These are phyloP conservation scores for Pachydiplax longipennis DNA, from an alignment of 2,888 invertebrate species.

Conservation along the genomic window DNA sequence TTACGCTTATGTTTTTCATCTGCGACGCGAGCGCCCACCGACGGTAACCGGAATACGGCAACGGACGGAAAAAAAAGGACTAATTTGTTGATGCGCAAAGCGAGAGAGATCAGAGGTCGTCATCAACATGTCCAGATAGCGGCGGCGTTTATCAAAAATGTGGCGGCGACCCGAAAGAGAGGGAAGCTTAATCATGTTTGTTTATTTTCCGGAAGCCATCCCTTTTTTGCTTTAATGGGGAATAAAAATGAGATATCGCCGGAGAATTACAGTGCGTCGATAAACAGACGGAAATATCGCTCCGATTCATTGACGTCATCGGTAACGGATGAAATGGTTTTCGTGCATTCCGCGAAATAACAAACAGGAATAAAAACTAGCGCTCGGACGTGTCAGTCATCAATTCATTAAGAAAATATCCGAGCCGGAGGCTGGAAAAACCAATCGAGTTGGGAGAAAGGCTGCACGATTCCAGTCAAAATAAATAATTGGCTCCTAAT, in stretches of 20 bases:
- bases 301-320: conserved; percentile 37
- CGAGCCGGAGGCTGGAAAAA: background rate
- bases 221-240: conserved; percentile 25
- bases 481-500: background rate
- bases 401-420: conserved; percentile 39
- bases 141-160: conserved; percentile 29
- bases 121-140: conserved; percentile 26
- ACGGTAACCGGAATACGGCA: background rate
- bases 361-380: conserved; percentile 2
- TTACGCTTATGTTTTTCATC: conserved; percentile 16
- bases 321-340: conserved; percentile 30
- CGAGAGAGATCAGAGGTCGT: background rate
- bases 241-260: conserved; percentile 36
- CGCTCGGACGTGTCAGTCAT: conserved; percentile 2
- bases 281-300: conserved; percentile 43
- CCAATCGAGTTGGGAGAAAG: background rate
- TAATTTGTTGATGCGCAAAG: conserved; percentile 2
- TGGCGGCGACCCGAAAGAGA: background rate
- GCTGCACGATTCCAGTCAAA: background rate
- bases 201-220: conserved; percentile 32
- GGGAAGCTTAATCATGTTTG: conserved; percentile 34
- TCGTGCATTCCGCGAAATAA: conserved; percentile 12
- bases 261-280: conserved; percentile 25
- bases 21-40: background rate
- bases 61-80: background rate